Evolutionary conservation across 1,140 invertebrate genomes (phyloP).

Genomic region (Drosophila ananassae): DNA sequence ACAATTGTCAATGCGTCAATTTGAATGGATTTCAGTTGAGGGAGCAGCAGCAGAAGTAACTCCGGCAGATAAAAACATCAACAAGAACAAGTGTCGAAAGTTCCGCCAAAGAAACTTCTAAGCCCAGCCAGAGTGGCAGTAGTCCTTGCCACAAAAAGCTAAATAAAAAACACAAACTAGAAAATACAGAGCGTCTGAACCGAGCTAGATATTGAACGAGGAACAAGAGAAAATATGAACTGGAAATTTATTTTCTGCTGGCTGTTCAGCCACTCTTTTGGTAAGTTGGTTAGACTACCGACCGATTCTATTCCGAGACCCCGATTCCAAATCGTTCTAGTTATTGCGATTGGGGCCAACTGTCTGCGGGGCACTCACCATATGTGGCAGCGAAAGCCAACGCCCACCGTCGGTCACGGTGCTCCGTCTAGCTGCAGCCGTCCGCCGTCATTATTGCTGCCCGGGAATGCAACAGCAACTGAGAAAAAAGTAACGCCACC

Average conservation of each 20-base stretch:
- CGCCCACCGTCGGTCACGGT: slow-evolving; percentile 3
- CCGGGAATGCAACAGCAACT: slow-evolving; percentile 1
- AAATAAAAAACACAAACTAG: not conserved
- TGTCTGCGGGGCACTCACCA: slow-evolving; percentile 38
- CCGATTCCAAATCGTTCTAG: not conserved
- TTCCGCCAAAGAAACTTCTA: slow-evolving; percentile 26
- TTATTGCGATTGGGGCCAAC: slow-evolving; percentile 14
- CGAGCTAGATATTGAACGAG: slow-evolving; percentile 6
- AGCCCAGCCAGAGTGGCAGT: slow-evolving; percentile 26
- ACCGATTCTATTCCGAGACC: not conserved
- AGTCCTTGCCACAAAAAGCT: slow-evolving; percentile 31
- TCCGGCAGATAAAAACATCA: slow-evolving; percentile 44
- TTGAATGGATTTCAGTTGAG: slow-evolving; percentile 61
- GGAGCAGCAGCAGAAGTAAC: slow-evolving; percentile 13
- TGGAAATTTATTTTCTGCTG: slow-evolving; percentile 10
- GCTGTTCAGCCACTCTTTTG: slow-evolving; percentile 3
- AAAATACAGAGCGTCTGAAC: not conserved
- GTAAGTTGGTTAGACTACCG: slow-evolving; percentile 16
- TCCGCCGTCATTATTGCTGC: slow-evolving; percentile 18
- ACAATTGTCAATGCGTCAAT: slow-evolving; percentile 80
- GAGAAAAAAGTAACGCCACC: slow-evolving; percentile 12
- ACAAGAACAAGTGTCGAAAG: slow-evolving; percentile 39
- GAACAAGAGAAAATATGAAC: slow-evolving; percentile 28
- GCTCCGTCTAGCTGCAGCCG: slow-evolving; percentile 29
- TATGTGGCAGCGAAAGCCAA: slow-evolving; percentile 49